Conservation (phyloP, 1,140 invertebrate species). For the Drosophila mayri region DNA sequence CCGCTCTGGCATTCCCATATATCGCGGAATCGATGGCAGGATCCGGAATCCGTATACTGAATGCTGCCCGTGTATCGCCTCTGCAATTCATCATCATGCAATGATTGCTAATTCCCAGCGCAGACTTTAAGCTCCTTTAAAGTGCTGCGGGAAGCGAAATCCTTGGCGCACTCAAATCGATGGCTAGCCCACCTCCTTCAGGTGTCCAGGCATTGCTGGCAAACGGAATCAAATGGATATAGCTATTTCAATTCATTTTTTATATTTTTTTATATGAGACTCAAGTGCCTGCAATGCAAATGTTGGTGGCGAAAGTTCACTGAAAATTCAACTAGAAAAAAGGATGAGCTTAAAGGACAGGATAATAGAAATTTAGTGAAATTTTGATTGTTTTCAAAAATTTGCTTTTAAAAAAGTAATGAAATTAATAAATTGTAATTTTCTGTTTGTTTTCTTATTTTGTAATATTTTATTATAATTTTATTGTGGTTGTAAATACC, state of each 20-base stretch:
- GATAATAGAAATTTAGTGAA: too few relatives aligned
- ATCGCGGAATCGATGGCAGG: constrained; percentile 22
- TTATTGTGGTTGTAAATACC: background rate
- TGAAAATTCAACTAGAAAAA: background rate
- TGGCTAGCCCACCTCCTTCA: constrained; percentile 16
- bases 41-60: constrained; percentile 7
- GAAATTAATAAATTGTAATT: too few relatives aligned
- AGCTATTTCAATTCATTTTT: constrained; percentile 60
- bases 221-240: constrained; percentile 62
- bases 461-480: too few relatives aligned
- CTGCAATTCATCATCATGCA: constrained; percentile 43
- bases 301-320: constrained; percentile 41
- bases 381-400: too few relatives aligned
- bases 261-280: constrained; percentile 55
- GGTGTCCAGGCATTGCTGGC: constrained; percentile 12
- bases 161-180: constrained; percentile 49
- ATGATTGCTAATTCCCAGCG: constrained; percentile 38
- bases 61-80: constrained; percentile 16
- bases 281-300: constrained; percentile 66
- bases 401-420: too few relatives aligned
- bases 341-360: too few relatives aligned
- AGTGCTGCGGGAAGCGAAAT: constrained; percentile 22
- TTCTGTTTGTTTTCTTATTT: too few relatives aligned
- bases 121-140: constrained; percentile 44
- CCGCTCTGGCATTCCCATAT: constrained; percentile 42